Conservation (phyloP, 2,888 invertebrate genomes). For the Drepanosiphum platanoidis region DNA sequence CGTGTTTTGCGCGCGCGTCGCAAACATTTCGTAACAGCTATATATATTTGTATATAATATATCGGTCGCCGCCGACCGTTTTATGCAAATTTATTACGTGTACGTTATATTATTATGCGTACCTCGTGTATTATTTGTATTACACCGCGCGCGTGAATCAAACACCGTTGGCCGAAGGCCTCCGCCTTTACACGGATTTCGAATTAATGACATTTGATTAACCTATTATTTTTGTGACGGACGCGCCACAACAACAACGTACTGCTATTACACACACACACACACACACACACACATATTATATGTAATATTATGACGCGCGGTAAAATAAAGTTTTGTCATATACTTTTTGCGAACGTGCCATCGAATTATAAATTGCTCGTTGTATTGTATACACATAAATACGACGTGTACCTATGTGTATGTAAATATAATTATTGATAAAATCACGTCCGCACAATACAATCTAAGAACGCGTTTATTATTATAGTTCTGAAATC, state of each 20-base stretch:
- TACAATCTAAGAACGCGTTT: not conserved
- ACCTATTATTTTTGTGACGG: slow-evolving; percentile 16
- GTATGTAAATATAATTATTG: too few species aligned
- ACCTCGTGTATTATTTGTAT: not conserved
- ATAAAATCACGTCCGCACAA: not conserved
- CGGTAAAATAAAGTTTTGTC: slow-evolving; percentile 20
- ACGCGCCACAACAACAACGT: not conserved
- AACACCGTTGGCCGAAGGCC: slow-evolving; percentile 31
- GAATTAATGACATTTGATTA: slow-evolving; percentile 26
- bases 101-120: not conserved
- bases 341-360: not conserved
- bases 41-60: too few species aligned
- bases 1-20: not conserved
- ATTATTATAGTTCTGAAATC: not conserved
- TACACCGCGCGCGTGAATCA: not conserved
- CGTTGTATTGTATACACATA: not conserved
- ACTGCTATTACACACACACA: not conserved
- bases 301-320: not conserved
- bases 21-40: not conserved
- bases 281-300: too few species aligned
- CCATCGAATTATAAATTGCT: slow-evolving; percentile 6
- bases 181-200: slow-evolving; percentile 37
- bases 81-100: not conserved
- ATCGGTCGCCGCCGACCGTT: not conserved
- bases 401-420: too few species aligned